Evolutionary conservation across 2,797 vertebrate genomes (phyloP), one percentile per base, ranked within the genome.

Genomic region (Tolypeutes matacus): DNA sequence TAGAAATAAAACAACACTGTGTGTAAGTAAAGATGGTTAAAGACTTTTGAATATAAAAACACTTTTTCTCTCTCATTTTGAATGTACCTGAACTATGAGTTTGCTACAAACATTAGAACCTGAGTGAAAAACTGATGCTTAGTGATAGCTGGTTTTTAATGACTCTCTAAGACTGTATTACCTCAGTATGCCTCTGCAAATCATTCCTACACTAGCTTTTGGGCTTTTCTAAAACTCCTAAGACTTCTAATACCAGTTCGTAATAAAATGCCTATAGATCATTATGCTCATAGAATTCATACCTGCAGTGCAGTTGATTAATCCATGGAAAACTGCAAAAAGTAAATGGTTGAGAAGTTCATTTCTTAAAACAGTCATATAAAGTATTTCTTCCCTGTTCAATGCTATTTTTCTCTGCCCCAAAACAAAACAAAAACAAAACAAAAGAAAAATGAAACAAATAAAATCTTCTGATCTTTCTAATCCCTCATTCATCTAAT

Each of bases 301-400:
- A 95, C 76, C 36, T 77, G 29, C 13, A 39, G 8, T 53, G 60
- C 25, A 88, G 78, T 21, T 29, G 4, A 77, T 86, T 93, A 93
- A 92, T 18, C 36, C 72, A 67, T 95, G 49, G 77, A 96, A 96
- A 85, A 0, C 25, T 96, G 91, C 75, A 89, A 95, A 91, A 46
- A 13, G 3, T 73, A 7, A 95, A 92, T 75, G 87, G 25, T 3
- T 23, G 2, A 62, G 58, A 69, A 25, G 93, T 70, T 91, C 56
- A 83, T 60, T 25, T 89, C 18, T 75, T 90, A 95, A 85, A 94
- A 46, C 15, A 10, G 92, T 92, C 65, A 76, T 21, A 56, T 31
- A 92, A 95, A 53, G 93, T 46, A 5, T n/a, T 20, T 81, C 70
- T 3, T 60, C 90, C 64, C 8, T 96, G 5, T 36, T 72, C 25